phyloP scores from a whole-genome alignment of 2,797 vertebrate genomes.

The Sebastes minor region DNA sequence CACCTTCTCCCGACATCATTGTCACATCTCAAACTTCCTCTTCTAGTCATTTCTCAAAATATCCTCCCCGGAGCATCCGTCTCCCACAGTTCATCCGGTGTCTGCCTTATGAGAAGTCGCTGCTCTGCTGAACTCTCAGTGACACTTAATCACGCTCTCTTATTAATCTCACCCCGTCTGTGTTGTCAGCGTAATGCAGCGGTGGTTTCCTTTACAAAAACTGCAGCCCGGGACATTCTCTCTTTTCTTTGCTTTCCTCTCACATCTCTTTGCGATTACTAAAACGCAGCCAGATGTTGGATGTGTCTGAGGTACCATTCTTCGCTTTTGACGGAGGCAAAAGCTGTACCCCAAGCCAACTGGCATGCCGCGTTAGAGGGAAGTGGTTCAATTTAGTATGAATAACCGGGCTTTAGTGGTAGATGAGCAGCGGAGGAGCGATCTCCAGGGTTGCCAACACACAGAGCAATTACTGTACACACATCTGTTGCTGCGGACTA shows the following conservation, averaged over 20 bases:
- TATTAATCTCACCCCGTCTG: conserved; percentile 55
- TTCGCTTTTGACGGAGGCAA: conserved; percentile 47
- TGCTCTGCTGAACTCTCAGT: conserved; percentile 40
- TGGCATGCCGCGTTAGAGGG: conserved; percentile 28
- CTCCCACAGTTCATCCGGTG: conserved; percentile 5
- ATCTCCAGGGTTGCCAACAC: conserved; percentile 42
- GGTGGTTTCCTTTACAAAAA: conserved; percentile 49
- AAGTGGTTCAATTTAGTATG: conserved; percentile 44
- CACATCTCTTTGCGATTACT: conserved; percentile 51
- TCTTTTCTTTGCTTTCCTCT: conserved; percentile 21
- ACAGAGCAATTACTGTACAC: conserved; percentile 56
- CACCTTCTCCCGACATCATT: background rate
- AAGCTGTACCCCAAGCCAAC: conserved; percentile 39
- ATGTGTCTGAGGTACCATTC: conserved; percentile 61
- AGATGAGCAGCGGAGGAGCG: conserved; percentile 36
- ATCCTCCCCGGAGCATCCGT: conserved; percentile 2
- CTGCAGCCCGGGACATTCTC: conserved; percentile 20
- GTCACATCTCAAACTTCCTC: background rate
- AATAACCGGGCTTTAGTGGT: conserved; percentile 43
- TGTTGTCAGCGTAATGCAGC: conserved; percentile 51
- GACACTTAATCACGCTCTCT: conserved; percentile 45
- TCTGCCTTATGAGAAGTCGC: conserved; percentile 28
- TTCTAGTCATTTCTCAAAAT: background rate
- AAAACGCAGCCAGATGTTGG: conserved; percentile 74
- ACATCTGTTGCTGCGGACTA: conserved; percentile 55